A percentile compares a stretch with the other conserved stretches of the same genome.
Conservation (phyloP, 2,113 vertebrate genomes). For the Ctenodactylus gundi region DNA sequence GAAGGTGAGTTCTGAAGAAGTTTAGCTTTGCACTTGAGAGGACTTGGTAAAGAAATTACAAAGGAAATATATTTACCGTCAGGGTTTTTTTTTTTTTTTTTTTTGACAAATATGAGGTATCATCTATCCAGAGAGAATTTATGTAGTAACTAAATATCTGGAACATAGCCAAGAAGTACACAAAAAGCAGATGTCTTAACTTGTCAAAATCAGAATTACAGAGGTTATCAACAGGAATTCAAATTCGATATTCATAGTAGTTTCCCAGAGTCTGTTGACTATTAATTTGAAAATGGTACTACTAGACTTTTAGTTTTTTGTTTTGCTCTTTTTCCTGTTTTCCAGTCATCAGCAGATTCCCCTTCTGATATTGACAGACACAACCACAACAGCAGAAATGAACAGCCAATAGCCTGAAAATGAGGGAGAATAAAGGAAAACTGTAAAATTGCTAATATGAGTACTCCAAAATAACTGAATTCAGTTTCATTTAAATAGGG, state of each 20-base stretch:
- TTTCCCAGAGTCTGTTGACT: not conserved
- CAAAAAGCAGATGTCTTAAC: not conserved
- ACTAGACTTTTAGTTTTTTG: not conserved
- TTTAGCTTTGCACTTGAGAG: constrained; percentile 1
- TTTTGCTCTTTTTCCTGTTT: not conserved
- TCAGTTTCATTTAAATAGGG: constrained; percentile 18
- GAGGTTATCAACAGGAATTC: not conserved
- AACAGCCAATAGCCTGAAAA: not conserved
- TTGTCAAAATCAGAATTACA: not conserved
- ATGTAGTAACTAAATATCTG: not conserved
- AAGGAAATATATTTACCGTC: not conserved
- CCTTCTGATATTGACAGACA: not conserved
- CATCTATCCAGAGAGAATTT: not conserved
- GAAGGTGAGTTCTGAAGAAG: not conserved
- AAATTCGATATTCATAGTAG: not conserved
- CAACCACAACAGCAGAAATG: not conserved
- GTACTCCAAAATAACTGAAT: not conserved
- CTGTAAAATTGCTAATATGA: not conserved
- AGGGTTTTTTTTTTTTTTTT: not conserved
- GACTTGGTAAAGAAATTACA: constrained; percentile 13
- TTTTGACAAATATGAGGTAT: not conserved
- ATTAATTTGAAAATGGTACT: not conserved
- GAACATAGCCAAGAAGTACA: not conserved
- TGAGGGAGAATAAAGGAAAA: constrained; percentile 9
- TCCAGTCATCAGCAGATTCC: not conserved